Evolutionary conservation across 2,797 vertebrate genomes (phyloP), one percentile per base, ranked within the genome.

Genomic region (Enteromius mattozi): DNA sequence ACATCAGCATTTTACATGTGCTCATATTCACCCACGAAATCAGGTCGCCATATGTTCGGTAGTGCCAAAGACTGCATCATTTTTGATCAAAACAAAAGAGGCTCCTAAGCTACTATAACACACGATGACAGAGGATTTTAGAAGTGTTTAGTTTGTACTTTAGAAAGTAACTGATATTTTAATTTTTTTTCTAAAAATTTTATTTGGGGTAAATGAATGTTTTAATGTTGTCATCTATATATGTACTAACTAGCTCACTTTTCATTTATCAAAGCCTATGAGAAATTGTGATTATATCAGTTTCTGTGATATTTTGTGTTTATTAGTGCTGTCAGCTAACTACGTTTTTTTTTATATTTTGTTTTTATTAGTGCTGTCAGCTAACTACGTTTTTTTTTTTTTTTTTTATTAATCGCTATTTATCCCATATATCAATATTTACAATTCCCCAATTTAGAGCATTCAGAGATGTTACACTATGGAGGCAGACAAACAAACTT

Each of bases 1-100:
- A 78, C 51, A 74, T 54, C 40, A 76, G 71, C 35, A 2, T 37
- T 69, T 78, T 61, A 65, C 35, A 24, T 49, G 14, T 14, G 17
- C 71, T 45, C 1, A 56, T 59, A 70, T 80, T 83, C 40, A 10
- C 2, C 19, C 37, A 27, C 24, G 21, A 56, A 61, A 78, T 82
- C 80, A 19, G 69, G 69, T 74, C 42, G 45, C 68, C 37, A 66
- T 65, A 47, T 80, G 56, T 45, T 81, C 24, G 35, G 27, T 24
- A 19, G 21, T 19, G 6, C 21, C 33, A 40, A 70, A 71, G 30
- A 80, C n/a, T 24, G 19, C 30, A 35, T 16, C 0, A 37, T n/a
- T 8, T 37, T 56, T n/a, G 0, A 56, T 14, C 13, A 16, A 56
- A 76, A 37, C 49, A 56, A 56, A 76, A 35, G 19, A 35, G 19